Evolutionary conservation across 2,113 vertebrate species (phyloP).

Genomic region (Thunnus thynnus): DNA sequence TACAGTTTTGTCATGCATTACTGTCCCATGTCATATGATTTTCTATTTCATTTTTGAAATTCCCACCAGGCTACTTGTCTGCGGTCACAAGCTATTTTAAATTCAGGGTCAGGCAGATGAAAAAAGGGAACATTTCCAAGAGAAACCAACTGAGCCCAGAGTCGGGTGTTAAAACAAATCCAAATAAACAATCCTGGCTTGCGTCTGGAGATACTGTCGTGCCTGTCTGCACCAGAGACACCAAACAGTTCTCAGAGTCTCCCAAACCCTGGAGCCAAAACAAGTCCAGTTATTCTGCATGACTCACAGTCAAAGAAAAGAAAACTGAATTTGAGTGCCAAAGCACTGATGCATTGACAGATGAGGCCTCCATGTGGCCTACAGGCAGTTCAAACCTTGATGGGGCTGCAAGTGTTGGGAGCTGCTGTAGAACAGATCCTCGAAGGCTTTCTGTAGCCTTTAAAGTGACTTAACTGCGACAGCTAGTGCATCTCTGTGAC

Average conservation of each 20-base stretch:
- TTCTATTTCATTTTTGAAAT: conserved; percentile 58
- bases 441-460: conserved; percentile 46
- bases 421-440: conserved; percentile 48
- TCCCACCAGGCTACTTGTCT: conserved; percentile 62
- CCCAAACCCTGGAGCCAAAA: conserved; percentile 52
- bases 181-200: conserved; percentile 72
- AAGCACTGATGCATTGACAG: conserved; percentile 52
- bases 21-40: conserved; percentile 43
- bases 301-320: conserved; percentile 55
- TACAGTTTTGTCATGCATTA: conserved; percentile 31
- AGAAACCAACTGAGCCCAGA: conserved; percentile 60
- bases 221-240: conserved; percentile 63
- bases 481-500: conserved; percentile 42
- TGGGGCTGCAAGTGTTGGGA: conserved; percentile 29
- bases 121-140: conserved; percentile 65
- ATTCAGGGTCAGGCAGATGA: conserved; percentile 60
- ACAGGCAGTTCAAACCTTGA: conserved; percentile 50
- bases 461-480: conserved; percentile 29
- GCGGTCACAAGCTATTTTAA: conserved; percentile 72
- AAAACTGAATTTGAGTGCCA: conserved; percentile 55
- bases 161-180: conserved; percentile 70
- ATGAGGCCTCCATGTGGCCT: conserved; percentile 54
- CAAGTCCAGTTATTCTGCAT: conserved; percentile 55
- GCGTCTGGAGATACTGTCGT: conserved; percentile 59
- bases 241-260: conserved; percentile 33